phyloP scores from a whole-genome alignment of 2,113 vertebrate species.

The Hippocampus comes region DNA sequence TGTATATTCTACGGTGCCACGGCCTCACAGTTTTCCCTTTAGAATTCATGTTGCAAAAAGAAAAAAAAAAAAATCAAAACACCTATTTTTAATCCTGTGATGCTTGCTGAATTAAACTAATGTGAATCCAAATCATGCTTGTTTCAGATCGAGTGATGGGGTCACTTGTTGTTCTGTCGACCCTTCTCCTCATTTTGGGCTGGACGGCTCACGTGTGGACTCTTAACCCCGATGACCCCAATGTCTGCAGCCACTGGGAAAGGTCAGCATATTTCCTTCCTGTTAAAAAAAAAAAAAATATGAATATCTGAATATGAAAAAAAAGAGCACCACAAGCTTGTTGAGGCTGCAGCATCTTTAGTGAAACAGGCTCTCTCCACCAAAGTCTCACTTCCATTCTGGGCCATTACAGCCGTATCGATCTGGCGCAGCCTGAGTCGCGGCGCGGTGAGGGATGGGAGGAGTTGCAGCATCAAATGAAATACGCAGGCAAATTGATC shows the following conservation, averaged over 20 bases:
- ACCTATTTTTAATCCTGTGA: not conserved
- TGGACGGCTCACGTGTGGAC: conserved; percentile 68
- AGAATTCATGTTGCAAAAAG: not conserved
- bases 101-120: not conserved
- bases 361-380: conserved; percentile 30
- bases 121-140: not conserved
- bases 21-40: not conserved
- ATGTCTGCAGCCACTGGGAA: conserved; percentile 99
- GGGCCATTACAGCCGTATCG: conserved; percentile 49
- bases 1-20: too few species aligned
- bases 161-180: conserved; percentile 51
- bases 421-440: conserved; percentile 43
- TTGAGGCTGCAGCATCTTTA: conserved; percentile 28
- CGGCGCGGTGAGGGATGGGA: conserved; percentile 62
- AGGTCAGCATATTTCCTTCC: conserved; percentile 74
- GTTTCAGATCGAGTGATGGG: conserved; percentile 75
- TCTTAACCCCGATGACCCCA: conserved; percentile 96
- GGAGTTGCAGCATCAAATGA: conserved; percentile 83
- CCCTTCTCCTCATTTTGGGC: conserved; percentile 65
- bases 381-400: conserved; percentile 46
- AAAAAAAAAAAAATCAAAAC: not conserved
- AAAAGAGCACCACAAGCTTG: not conserved
- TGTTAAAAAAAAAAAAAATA: not conserved
- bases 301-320: not conserved
- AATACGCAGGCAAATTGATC: conserved; percentile 89